Evolutionary conservation across 2,888 invertebrate genomes (phyloP).

Genomic region (Ophioninae sp.): DNA sequence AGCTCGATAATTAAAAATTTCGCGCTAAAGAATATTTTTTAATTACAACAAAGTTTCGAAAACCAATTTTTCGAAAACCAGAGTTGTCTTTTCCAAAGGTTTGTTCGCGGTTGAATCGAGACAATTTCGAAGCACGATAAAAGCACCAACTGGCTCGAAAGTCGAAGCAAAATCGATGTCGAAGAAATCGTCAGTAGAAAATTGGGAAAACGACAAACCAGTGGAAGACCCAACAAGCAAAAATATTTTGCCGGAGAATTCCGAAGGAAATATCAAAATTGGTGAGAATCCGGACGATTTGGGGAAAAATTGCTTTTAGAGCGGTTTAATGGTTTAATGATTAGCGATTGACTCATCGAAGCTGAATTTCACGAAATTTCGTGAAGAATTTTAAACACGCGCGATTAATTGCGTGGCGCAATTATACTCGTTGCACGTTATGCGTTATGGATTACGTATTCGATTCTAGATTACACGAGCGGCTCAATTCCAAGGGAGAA

Average conservation of each 20-base stretch:
- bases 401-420: background rate
- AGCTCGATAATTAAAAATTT: no score
- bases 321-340: no score
- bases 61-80: background rate
- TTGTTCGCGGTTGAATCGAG: background rate
- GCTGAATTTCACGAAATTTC: background rate
- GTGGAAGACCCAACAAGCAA: background rate
- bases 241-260: background rate
- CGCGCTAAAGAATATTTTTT: no score
- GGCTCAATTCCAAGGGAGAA: slow-evolving; percentile 45
- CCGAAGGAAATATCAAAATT: background rate
- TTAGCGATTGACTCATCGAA: background rate
- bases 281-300: background rate
- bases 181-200: background rate
- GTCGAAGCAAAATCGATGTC: background rate
- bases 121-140: background rate
- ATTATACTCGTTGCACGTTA: slow-evolving; percentile 2
- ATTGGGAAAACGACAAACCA: background rate
- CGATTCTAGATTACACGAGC: slow-evolving; percentile 47
- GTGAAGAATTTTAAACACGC: background rate
- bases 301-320: no score
- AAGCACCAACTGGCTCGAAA: background rate
- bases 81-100: background rate
- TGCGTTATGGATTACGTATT: slow-evolving; percentile 45
- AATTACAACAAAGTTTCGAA: no score